These are phyloP conservation scores for Melieria picta DNA, from an alignment of 2,888 invertebrate species.

Conservation along the genomic window DNA sequence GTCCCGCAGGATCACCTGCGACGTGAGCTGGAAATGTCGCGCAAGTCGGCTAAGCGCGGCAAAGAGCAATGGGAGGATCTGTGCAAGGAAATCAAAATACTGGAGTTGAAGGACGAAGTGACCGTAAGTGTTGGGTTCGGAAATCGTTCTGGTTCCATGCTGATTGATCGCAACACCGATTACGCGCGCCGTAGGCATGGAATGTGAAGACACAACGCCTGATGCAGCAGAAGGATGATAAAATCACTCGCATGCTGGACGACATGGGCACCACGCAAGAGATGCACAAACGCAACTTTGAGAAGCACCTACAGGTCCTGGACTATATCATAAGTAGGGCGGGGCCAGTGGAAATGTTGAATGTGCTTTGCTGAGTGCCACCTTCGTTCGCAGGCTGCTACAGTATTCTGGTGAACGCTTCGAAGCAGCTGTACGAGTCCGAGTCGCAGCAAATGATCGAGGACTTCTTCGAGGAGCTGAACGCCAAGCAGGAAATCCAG, in stretches of 20 bases:
- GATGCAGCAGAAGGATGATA: conserved; percentile 55
- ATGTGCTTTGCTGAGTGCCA: background rate
- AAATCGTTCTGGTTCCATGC: too few species aligned
- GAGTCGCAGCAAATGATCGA: conserved; percentile 52
- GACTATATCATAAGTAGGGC: conserved; percentile 54
- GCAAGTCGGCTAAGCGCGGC: conserved; percentile 51
- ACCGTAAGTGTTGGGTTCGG: conserved; percentile 11
- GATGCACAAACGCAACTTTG: conserved; percentile 50
- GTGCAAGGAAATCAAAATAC: conserved; percentile 53
- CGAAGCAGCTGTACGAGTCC: conserved; percentile 51
- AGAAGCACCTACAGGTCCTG: conserved; percentile 52
- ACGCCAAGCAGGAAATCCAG: conserved; percentile 43
- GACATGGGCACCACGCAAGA: conserved; percentile 55
- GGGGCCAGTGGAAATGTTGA: background rate
- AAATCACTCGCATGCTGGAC: conserved; percentile 49
- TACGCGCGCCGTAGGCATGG: conserved; percentile 45
- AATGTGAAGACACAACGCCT: conserved; percentile 44
- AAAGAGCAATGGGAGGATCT: conserved; percentile 54
- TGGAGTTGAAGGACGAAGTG: conserved; percentile 55
- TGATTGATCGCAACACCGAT: too few species aligned
- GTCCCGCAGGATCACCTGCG: conserved; percentile 50
- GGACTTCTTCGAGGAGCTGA: conserved; percentile 53
- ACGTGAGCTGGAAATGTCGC: conserved; percentile 55
- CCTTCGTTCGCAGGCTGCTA: conserved; percentile 43
- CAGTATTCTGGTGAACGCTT: conserved; percentile 45